These are phyloP conservation scores for Adelges cooleyi DNA, from an alignment of 1,140 invertebrate species.

Conservation along the genomic window DNA sequence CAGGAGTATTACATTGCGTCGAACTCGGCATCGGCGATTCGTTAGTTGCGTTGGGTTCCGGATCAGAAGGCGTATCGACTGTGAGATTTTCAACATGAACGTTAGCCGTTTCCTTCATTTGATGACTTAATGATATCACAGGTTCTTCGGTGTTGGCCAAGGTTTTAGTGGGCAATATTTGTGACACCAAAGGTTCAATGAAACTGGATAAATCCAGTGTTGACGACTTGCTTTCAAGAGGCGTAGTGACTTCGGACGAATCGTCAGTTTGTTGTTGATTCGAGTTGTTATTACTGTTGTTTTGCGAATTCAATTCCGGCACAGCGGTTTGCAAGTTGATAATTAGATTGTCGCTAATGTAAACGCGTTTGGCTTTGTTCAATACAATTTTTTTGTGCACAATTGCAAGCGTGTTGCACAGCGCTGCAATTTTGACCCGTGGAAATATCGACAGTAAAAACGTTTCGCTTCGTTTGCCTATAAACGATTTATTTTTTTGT, in stretches of 20 bases:
- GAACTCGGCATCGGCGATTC: neutral
- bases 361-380: constrained; percentile 39
- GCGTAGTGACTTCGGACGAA: neutral
- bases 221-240: neutral
- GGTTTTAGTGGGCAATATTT: constrained; percentile 39
- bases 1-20: neutral
- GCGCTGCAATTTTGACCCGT: constrained; percentile 54
- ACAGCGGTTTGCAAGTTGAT: neutral
- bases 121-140: neutral
- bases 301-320: neutral
- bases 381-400: constrained; percentile 54
- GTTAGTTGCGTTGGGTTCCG: neutral
- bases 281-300: neutral
- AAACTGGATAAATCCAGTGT: neutral
- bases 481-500: neutral
- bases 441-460: constrained; percentile 16
- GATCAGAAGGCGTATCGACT: neutral
- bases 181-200: constrained; percentile 31
- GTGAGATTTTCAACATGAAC: neutral
- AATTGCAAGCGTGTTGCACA: constrained; percentile 59
- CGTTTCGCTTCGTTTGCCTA: neutral
- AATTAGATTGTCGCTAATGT: constrained; percentile 11
- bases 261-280: neutral
- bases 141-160: constrained; percentile 35
- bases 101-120: neutral